phyloP scores from a whole-genome alignment of 2,888 invertebrate genomes.

The Seira ritae region DNA sequence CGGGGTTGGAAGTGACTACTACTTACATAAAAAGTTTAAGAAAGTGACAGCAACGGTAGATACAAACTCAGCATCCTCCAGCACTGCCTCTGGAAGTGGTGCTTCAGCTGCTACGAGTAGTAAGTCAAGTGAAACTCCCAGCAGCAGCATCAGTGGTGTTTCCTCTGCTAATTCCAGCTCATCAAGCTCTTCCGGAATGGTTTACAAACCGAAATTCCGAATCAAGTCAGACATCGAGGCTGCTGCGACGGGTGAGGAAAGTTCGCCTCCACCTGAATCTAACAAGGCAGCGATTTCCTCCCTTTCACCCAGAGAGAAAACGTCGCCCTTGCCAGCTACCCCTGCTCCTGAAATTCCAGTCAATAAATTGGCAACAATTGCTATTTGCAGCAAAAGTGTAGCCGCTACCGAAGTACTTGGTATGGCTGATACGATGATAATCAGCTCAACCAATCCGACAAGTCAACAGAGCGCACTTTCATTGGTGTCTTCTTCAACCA shows the following conservation, averaged over 20 bases:
- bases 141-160: not conserved
- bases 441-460: too few species aligned
- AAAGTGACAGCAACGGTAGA: constrained; percentile 83
- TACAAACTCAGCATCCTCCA: not conserved
- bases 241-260: not conserved
- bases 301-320: constrained; percentile 27
- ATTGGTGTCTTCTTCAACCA: too few species aligned
- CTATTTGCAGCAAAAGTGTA: too few species aligned
- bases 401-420: too few species aligned
- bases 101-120: too few species aligned
- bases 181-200: constrained; percentile 33
- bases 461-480: too few species aligned
- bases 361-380: too few species aligned
- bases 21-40: constrained; percentile 95
- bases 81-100: too few species aligned
- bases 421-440: not conserved
- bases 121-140: not conserved
- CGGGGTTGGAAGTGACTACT: constrained; percentile 76
- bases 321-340: constrained; percentile 26
- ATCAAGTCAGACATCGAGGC: constrained; percentile 56
- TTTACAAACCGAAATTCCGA: constrained; percentile 72
- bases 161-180: constrained; percentile 22
- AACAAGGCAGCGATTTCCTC: too few species aligned
- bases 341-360: constrained; percentile 31
- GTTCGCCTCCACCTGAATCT: not conserved